Conservation (phyloP, 2,797 vertebrate genomes). For the Peromyscus attwateri region DNA sequence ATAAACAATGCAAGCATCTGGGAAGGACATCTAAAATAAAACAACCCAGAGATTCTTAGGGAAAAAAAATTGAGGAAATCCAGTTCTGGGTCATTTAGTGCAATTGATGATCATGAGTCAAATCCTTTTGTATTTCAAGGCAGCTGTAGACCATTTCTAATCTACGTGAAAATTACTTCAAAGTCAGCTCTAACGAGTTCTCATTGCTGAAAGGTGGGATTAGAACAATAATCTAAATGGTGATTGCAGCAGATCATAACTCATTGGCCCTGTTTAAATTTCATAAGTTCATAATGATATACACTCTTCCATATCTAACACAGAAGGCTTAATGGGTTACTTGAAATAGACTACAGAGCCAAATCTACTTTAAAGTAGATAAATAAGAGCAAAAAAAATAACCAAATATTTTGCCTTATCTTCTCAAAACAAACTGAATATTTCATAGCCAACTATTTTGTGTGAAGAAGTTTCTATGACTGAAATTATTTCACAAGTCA, state of each 20-base stretch:
- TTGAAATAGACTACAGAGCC: not conserved
- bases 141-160: not conserved
- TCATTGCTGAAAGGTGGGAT: not conserved
- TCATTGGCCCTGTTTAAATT: not conserved
- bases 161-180: not conserved
- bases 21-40: not conserved
- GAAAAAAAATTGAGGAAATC: not conserved
- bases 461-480: not conserved
- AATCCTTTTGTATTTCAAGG: not conserved
- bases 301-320: not conserved
- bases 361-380: not conserved
- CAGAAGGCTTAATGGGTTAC: not conserved
- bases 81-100: not conserved
- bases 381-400: not conserved
- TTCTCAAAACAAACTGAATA: not conserved
- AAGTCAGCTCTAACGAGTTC: not conserved
- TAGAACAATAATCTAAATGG: not conserved
- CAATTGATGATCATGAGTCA: not conserved
- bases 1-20: not conserved
- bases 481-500: not conserved
- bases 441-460: not conserved
- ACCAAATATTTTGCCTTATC: not conserved
- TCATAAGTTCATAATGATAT: not conserved
- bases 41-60: not conserved
- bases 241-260: not conserved